Evolutionary conservation across 2,888 invertebrate genomes (phyloP), one percentile per base, ranked within the genome.

Genomic region (Caenorhabditis drosophilae): DNA sequence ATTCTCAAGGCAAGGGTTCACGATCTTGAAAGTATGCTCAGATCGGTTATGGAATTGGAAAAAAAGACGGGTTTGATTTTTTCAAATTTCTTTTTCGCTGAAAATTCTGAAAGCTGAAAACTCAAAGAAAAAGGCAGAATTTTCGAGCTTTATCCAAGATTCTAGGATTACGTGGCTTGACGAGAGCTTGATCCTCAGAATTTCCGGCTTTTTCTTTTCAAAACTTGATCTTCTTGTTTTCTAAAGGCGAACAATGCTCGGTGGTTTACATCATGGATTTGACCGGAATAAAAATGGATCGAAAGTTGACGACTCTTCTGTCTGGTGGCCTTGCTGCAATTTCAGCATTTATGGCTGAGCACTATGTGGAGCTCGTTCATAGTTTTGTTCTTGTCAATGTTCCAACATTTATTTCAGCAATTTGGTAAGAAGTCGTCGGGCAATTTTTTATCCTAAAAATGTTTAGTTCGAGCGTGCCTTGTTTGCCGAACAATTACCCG

Each of bases 241-340:
- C 25, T 11, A 47, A 15, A 54, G n/a, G 77, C 12, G 68, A 76
- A n/a, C 80, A 82, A 50, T 64, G 74, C 18, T 75, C 77, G 15
- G 69, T 82, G 11, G 66, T 80, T 48, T 82, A 82, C 63, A 73
- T 82, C 25, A 82, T 82, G 82, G 82, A 82, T 48, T 52, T 82
- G 47, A 71, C 72, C 23, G 80, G 80, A 12, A 67, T 82, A 11
- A 73, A 74, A 23, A 75, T 73, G 61, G 79, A 82, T 47, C 68
- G 67, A 31, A 66, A 66, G 23, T 54, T 77, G 15, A 67, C 75
- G 7, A 63, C 76, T 6, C 66, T 81, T 49, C 42, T 70, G 4
- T 53, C 70, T 1, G 70, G 72, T 1, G 78, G 81, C 0, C 67
- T 82, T 4, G 70, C 79, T 11, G 68, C 77, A 9, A 80, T 82